Evolutionary conservation across 1,140 invertebrate species (phyloP), one percentile per base, ranked within the genome.

Genomic region (Aphelinus atriplicis): DNA sequence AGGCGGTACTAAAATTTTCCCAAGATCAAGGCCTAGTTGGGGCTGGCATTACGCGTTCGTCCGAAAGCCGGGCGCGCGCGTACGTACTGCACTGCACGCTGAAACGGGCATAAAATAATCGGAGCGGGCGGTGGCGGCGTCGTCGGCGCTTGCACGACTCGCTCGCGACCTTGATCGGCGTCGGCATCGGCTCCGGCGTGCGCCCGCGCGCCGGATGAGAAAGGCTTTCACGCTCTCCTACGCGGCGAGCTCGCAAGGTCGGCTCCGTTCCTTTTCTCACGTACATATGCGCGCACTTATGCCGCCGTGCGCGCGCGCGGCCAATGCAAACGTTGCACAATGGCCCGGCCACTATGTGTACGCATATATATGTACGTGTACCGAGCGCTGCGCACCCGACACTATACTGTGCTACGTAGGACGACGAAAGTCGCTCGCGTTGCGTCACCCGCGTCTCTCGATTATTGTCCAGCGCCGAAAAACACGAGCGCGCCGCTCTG

Each of bases 171-270:
- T 75, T 70, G 61, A 75, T 50, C 26, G 26, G 26, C 26, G 26
- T 26, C 26, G 26, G 26, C 26, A 26, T 26, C 26, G 26, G 26
- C 26, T 26, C 26, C 26, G 61, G 48, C 5, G 43, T 6, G 2
- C 61, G 43, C 2, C 48, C 43, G 1, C n/a, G 10, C 43, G 67
- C 60, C 46, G 55, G 50, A 56, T 53, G 55, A 65, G 67, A 70
- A 75, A 75, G 60, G 61, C 73, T 75, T 75, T 75, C 67, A 65
- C 61, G 47, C 67, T 50, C 63, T 60, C 63, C 48, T 66, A 55
- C 53, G 62, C 53, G 7, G 26, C 26, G 26, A 26, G 26, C 42
- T 2, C 51, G 50, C 58, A 74, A 74, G 65, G 65, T 66, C 65
- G 50, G 43, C 64, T 58, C 45, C 58, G 68, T 53, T 70, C 58